Evolutionary conservation across 2,113 vertebrate species (phyloP), one percentile per base, ranked within the genome.

Genomic region (Neofelis nebulosa): DNA sequence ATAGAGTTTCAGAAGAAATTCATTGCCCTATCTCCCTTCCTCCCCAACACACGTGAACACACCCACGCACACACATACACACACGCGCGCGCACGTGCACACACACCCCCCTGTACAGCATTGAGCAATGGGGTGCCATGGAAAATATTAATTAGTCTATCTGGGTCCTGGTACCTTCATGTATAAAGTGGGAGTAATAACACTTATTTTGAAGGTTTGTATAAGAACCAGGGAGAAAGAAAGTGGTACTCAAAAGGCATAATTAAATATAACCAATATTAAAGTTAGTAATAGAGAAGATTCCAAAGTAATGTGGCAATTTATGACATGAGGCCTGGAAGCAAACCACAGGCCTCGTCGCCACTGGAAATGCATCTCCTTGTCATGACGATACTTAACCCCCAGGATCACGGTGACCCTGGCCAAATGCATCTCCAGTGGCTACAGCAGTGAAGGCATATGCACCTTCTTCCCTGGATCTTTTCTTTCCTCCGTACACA

Each of bases 1-100:
- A 85, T 33, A 38, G 19, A 38, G n/a, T 48, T 93, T 84, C 63
- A 91, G 68, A 96, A 91, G 78, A 71, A 93, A 95, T 16, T 50
- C 23, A 76, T 61, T 80, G 7, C 50, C 29, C 57, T 80, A 7
- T 2, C 21, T 29, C 1, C 4, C 3, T 63, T 52, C 19, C 36
- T 95, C 10, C 23, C 8, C 13, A 57, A 25, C 6, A 50, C 38
- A 19, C 71, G 52, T 41, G n/a, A 52, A 89, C 84, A 79, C 41
- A 71, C 19, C 79, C n/a, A 78, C 48, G 29, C 23, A 89, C 27
- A 41, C 38, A 33, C 88, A 69, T 41, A 41, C 65, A 89, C 84
- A 52, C 14, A 73, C n/a, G 45, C 31, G 27, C 23, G 84, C 21
- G 31, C 38, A 79, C 50, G 31, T 25, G 38, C 36, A 52, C 33